Percentiles rank a stretch among this genome's conserved stretches.
Conservation (phyloP, 2,113 vertebrate genomes). For the Ciconia stormi region DNA sequence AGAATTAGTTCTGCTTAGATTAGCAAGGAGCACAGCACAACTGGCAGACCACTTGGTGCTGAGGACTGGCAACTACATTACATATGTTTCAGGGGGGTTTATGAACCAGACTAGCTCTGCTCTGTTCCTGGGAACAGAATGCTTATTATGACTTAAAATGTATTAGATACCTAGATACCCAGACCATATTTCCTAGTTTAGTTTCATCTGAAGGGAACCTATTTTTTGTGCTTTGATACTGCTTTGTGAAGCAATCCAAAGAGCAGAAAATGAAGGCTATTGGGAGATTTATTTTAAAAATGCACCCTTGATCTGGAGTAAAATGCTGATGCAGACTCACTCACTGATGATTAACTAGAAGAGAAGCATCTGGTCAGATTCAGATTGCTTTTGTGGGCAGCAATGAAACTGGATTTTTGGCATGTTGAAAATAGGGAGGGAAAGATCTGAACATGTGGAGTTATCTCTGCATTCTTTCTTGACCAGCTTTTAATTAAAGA, state of each 20-base stretch:
- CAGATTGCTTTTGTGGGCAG: neutral
- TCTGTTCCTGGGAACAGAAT: neutral
- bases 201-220: neutral
- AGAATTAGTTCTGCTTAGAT: neutral
- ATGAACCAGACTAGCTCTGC: neutral
- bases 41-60: neutral
- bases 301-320: neutral
- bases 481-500: neutral
- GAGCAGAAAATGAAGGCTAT: neutral
- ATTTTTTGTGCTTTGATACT: neutral
- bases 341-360: neutral
- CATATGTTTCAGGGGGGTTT: neutral
- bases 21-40: neutral
- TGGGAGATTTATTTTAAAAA: neutral
- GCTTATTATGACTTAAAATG: accelerated
- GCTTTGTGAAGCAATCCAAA: neutral
- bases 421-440: neutral
- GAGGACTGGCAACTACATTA: neutral
- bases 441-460: neutral
- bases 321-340: neutral
- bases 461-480: neutral
- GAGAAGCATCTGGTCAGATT: neutral
- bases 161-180: neutral
- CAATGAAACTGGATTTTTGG: neutral
- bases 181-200: neutral